Evolutionary conservation across 53 echinoderm and acorn worm genomes (phyloP).

Genomic region (Paracentrotus lividus): DNA sequence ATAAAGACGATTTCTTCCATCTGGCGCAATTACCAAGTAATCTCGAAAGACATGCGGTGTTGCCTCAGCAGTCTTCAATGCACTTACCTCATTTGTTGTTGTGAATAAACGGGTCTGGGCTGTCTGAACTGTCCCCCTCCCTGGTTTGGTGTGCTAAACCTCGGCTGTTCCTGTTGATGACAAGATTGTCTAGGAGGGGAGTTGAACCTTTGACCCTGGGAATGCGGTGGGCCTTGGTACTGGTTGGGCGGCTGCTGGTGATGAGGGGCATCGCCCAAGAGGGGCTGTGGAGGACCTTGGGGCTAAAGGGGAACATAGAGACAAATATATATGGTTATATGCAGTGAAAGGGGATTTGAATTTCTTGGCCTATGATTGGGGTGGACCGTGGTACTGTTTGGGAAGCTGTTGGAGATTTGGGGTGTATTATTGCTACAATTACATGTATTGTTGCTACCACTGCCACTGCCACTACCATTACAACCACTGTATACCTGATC

Average conservation of each 20-base stretch:
- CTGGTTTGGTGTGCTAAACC: constrained; percentile 12
- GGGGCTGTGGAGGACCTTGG: constrained; percentile 35
- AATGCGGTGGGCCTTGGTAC: constrained; percentile 34
- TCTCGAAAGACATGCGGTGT: too few relatives aligned
- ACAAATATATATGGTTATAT: background rate
- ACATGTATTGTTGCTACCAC: too few relatives aligned
- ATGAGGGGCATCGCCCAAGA: too few relatives aligned
- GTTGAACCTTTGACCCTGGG: constrained; percentile 39
- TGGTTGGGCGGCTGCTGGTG: constrained; percentile 45
- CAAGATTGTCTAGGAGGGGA: constrained; percentile 20
- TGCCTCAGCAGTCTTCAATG: too few relatives aligned
- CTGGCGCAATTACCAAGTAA: background rate
- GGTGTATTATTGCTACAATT: too few relatives aligned
- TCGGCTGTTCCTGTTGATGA: constrained; percentile 20
- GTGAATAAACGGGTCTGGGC: background rate
- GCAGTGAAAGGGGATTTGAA: background rate
- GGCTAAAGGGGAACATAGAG: background rate
- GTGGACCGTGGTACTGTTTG: too few relatives aligned
- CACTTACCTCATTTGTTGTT: constrained; percentile 23
- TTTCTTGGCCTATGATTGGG: too few relatives aligned
- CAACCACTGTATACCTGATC: too few relatives aligned
- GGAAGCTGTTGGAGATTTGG: too few relatives aligned
- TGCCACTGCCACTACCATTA: too few relatives aligned
- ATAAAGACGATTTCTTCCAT: too few relatives aligned
- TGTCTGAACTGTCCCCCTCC: constrained; percentile 43